Evolutionary conservation across 2,797 vertebrate species (phyloP), one percentile per base, ranked within the genome.

Genomic region (Strix occidentalis): DNA sequence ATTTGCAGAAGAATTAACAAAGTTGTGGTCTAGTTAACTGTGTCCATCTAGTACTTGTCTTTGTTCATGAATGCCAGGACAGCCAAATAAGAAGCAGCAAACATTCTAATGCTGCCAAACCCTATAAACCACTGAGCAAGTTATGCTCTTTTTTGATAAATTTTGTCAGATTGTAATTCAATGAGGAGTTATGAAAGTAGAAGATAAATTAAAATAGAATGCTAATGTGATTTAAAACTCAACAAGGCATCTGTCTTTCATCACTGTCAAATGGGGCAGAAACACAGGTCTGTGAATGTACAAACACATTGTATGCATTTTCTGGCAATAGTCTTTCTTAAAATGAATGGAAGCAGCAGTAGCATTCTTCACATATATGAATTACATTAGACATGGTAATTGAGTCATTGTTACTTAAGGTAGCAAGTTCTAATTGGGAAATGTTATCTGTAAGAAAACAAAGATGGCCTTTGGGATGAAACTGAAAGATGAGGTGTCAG

Each of bases 401-500:
- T 13, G 12, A 93, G 83, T 70, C 64, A 16, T 63, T 75, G 46
- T 60, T 80, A 93, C 89, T 85, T 94, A 86, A 80, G 72, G 72
- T 96, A 96, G 87, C 56, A 63, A 14, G 41, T 91, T 97, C 86
- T 97, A 96, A 95, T 86, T 93, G 93, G 68, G 57, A 89, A 85
- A 81, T 87, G 43, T 90, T 96, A 92, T 58, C 87, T 75, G 58
- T 61, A 93, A 80, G 77, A 97, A 96, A 93, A 90, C 90, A 94
- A 95, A 96, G 87, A 56, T 79, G 81, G 93, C 91, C 94, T 98
- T 74, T 95, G 85, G 89, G 92, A 91, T 94, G 65, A 81, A 96
- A 63, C 78, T 97, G 91, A 97, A 97, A 95, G 93, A 95, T 93
- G 90, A 97, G 58, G 89, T 96, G 91, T 96, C 92, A 95, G 69